Evolutionary conservation across 2,113 vertebrate genomes (phyloP), one percentile per base, ranked within the genome.

Genomic region (Spea bombifrons): DNA sequence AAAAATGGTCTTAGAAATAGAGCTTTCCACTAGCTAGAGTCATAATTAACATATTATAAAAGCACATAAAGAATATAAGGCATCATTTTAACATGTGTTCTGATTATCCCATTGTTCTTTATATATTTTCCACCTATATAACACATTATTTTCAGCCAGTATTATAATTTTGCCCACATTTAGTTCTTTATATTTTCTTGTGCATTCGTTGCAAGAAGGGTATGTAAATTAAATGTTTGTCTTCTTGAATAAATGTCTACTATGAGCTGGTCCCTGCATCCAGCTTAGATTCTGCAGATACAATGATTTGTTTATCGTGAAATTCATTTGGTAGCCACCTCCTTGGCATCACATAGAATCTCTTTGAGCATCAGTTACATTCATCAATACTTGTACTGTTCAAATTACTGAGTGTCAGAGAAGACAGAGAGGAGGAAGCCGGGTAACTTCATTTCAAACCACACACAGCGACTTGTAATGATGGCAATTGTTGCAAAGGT

Each of bases 261-360:
- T 70, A 66, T 77, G 43, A 30, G 7, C 3, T 13, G 15, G 17
- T n/a, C 45, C n/a, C 17, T 48, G 53, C 13, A 53, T 70, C 52
- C 75, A 77, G 75, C 75, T 77, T 66, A 70, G 8, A 70, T 49
- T 9, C 55, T 61, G 12, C 48, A 50, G 45, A 63, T 57, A 77
- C 75, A 77, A 77, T 70, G 59, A 67, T 53, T 57, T 63, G 49
- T 69, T 77, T 77, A 46, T 63, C 70, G 5, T 61, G 10, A 4
- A 49, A 48, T 47, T 77, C n/a, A 70, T 63, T 70, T 16, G 46
- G 55, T 16, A 63, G 13, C 12, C 8, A 17, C 50, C 17, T 45
- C 15, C 43, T 10, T 30, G 15, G 45, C 53, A 8, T 12, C 52
- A 67, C 30, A 13, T 45, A 65, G 48, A 7, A 52, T 66, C n/a